Evolutionary conservation across 2,888 invertebrate species (phyloP), one percentile per base, ranked within the genome.

Genomic region (Rhogogaster chlorosoma): DNA sequence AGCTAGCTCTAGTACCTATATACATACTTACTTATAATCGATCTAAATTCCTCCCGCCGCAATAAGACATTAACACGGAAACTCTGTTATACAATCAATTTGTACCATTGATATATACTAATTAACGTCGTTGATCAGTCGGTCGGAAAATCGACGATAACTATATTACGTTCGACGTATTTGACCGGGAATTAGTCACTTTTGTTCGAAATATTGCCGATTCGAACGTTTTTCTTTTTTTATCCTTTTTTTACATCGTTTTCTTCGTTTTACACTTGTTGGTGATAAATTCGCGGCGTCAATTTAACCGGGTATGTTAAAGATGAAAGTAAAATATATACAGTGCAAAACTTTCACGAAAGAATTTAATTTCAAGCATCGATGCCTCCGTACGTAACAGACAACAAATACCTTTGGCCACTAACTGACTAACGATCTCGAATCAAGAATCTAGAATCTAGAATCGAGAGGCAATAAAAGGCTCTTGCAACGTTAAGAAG

Each of bases 381-480:
- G 45, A 32, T 77, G 53, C 26, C 32, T 77, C 53, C 77, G 77
- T 61, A 38, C 22, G n/a, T n/a, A 49, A 53, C 53, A 53, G 22
- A 3, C 38, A 78, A 78, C 57, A 78, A 78, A 80, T 61, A 80
- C 57, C 57, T 57, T 67, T 42, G 67, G 67, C 70, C 82, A 67
- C 38, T 32, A 36, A 29, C 84, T 49, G 84, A 77, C 84, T 75
- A 84, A 77, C 84, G 78, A 78, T 84, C 84, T 45, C 36, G 80
- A 67, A 78, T 78, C 49, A 29, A 75, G 84, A 45, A 84, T 75
- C 49, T 22, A 75, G 84, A 78, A 84, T 75, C 75, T 57, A 84
- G 73, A 57, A 73, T 57, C 49, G 18, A 84, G 64, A 38, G 38
- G 61, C 45, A 53, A 29, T 36, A 67, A 64, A 45, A 42, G 45